Percentiles rank a stretch among this genome's conserved stretches.
Evolutionary conservation across 2,113 vertebrate genomes (phyloP).

Genomic region (Dipodomys ordii): DNA sequence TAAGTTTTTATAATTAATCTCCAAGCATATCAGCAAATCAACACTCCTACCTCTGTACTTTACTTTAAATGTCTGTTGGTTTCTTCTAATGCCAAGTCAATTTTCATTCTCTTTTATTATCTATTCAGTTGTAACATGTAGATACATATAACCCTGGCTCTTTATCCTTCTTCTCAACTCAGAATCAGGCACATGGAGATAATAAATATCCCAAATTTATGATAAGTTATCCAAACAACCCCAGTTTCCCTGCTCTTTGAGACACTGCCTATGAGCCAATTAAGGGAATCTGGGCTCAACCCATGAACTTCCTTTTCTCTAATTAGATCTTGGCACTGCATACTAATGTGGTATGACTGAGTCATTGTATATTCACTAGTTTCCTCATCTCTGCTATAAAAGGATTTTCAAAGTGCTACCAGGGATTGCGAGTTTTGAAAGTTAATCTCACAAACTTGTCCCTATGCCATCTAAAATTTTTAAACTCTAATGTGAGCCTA

Average conservation of each 20-base stretch:
- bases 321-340: neutral
- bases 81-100: constrained; percentile 21
- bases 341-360: neutral
- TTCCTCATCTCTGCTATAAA: neutral
- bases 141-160: constrained; percentile 26
- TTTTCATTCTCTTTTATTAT: constrained; percentile 19
- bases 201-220: constrained; percentile 51
- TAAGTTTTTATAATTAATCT: constrained; percentile 60
- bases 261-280: neutral
- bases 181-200: neutral
- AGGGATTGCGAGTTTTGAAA: neutral
- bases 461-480: neutral
- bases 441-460: neutral
- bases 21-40: constrained; percentile 46
- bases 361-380: neutral
- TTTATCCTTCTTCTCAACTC: neutral
- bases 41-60: neutral
- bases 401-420: neutral
- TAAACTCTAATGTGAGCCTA: neutral
- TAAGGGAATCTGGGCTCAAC: neutral
- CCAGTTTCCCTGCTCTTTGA: neutral
- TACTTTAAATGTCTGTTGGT: neutral
- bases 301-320: neutral
- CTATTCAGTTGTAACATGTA: constrained; percentile 42
- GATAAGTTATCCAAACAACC: constrained; percentile 22